Evolutionary conservation across 2,113 vertebrate genomes (phyloP).

Genomic region (Ptilorrhoa leucosticta): DNA sequence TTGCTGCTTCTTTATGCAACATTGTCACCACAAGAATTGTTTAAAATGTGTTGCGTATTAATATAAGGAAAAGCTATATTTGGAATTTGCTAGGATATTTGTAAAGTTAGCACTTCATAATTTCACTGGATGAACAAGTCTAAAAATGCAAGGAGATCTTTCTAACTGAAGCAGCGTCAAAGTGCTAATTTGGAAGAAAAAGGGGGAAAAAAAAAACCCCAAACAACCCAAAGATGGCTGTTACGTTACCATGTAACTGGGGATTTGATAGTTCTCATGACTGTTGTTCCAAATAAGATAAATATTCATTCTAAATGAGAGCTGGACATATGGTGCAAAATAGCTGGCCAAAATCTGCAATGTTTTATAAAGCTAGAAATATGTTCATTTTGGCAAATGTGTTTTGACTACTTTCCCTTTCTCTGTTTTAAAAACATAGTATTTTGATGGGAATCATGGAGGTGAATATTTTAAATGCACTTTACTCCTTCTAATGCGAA

Average conservation of each 20-base stretch:
- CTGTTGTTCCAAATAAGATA: background rate
- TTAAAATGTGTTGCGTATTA: background rate
- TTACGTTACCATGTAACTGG: background rate
- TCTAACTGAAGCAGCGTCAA: background rate
- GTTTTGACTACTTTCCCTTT: background rate
- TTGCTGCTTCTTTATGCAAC: background rate
- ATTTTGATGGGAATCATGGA: background rate
- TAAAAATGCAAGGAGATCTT: background rate
- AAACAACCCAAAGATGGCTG: background rate
- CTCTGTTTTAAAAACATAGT: background rate
- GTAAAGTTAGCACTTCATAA: background rate
- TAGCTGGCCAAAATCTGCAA: background rate
- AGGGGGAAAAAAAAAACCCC: rapidly evolving
- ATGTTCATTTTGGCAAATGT: background rate
- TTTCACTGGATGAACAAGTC: background rate
- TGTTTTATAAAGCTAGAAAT: background rate
- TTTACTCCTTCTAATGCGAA: background rate
- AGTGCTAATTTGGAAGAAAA: background rate
- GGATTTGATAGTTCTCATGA: background rate
- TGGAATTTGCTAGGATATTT: background rate
- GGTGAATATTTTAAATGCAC: background rate
- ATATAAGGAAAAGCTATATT: background rate
- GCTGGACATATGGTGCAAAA: slow-evolving; percentile 14
- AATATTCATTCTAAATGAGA: background rate
- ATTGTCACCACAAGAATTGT: background rate